These are phyloP conservation scores for Zapus hudsonius DNA, from an alignment of 2,113 vertebrate species.

Conservation along the genomic window DNA sequence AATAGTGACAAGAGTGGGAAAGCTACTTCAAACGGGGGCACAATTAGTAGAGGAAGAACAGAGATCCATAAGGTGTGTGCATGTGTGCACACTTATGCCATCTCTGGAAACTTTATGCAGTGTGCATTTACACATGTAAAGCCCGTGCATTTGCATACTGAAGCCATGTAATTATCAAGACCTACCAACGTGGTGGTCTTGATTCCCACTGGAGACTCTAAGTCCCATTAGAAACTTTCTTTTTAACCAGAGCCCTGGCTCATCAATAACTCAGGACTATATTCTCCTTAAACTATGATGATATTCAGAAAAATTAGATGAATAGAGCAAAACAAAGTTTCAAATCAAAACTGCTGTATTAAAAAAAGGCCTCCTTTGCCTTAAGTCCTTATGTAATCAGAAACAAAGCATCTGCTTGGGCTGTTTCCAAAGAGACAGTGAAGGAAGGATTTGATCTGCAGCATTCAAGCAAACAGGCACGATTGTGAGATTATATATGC, in stretches of 20 bases:
- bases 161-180: constrained; percentile 40
- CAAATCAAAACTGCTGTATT: constrained; percentile 50
- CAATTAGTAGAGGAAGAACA: background rate
- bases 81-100: background rate
- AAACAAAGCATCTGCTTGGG: constrained; percentile 38
- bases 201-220: constrained; percentile 45
- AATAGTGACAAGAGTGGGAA: background rate
- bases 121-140: constrained; percentile 7
- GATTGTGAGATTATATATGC: constrained; percentile 62
- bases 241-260: constrained; percentile 28
- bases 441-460: constrained; percentile 35
- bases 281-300: background rate
- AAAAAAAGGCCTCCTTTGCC: background rate
- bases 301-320: constrained; percentile 64
- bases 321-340: constrained; percentile 31
- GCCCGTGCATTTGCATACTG: background rate
- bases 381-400: constrained; percentile 51
- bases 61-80: background rate
- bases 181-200: constrained; percentile 11
- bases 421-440: constrained; percentile 46
- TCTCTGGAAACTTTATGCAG: background rate
- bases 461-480: background rate
- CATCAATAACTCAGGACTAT: background rate
- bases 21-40: background rate
- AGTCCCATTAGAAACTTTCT: constrained; percentile 31